phyloP scores from a whole-genome alignment of 2,797 vertebrate species.

The Mallotus villosus region DNA sequence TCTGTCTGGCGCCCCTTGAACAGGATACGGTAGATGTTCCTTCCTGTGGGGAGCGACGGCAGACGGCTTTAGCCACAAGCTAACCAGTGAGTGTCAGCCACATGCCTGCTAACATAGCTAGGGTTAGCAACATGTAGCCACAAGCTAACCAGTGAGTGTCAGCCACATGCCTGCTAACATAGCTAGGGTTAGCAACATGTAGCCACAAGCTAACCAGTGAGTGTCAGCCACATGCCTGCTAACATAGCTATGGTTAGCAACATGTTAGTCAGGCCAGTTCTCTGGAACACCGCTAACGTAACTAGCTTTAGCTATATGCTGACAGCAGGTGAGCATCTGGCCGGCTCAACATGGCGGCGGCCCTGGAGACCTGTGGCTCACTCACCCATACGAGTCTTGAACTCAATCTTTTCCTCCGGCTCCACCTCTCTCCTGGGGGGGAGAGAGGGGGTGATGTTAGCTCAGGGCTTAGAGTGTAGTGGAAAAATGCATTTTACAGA shows the following conservation, averaged over 20 bases:
- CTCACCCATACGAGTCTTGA: constrained; percentile 95
- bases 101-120: too few species aligned
- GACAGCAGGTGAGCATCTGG: not conserved
- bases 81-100: not conserved
- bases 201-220: too few species aligned
- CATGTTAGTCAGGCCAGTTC: too few species aligned
- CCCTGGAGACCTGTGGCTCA: not conserved
- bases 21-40: constrained; percentile 91
- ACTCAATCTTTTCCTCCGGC: constrained; percentile 97
- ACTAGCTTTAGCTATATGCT: too few species aligned
- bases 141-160: too few species aligned
- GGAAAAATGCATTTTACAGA: not conserved
- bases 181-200: too few species aligned
- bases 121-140: too few species aligned
- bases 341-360: too few species aligned
- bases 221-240: too few species aligned
- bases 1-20: constrained; percentile 86
- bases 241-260: too few species aligned
- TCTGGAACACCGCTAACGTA: too few species aligned
- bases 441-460: constrained; percentile 6
- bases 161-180: too few species aligned
- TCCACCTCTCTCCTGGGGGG: constrained; percentile 89
- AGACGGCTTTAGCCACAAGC: not conserved
- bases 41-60: constrained; percentile 67
- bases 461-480: not conserved